Evolutionary conservation across 2,888 invertebrate genomes (phyloP).

Genomic region (Amitus sp.): DNA sequence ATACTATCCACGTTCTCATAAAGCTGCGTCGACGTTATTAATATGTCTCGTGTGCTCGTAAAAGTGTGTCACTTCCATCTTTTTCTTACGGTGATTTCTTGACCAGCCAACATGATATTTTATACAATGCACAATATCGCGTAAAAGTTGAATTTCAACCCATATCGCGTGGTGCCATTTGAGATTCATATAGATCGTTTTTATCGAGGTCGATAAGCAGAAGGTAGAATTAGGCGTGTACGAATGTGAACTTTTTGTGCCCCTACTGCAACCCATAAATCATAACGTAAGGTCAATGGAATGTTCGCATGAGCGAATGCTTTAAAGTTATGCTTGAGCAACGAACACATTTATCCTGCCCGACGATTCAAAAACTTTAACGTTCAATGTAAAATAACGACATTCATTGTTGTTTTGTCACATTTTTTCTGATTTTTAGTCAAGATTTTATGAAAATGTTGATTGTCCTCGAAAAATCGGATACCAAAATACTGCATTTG

Average conservation of each 20-base stretch:
- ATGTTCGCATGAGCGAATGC: conserved; percentile 36
- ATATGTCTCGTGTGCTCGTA: conserved; percentile 9
- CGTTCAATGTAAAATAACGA: conserved; percentile 28
- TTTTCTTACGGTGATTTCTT: conserved; percentile 4
- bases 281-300: conserved; percentile 39
- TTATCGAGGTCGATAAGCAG: conserved; percentile 20
- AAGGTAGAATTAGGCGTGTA: conserved; percentile 27
- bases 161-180: conserved; percentile 10
- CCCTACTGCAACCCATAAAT: conserved; percentile 28
- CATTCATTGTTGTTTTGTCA: conserved; percentile 24
- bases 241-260: conserved; percentile 42
- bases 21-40: conserved; percentile 7
- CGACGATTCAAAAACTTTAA: conserved; percentile 27
- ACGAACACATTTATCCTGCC: conserved; percentile 17
- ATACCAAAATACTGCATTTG: too few species aligned
- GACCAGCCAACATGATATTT: not conserved
- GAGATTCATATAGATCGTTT: conserved; percentile 15
- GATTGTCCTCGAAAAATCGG: not conserved
- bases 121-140: conserved; percentile 1
- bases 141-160: conserved; percentile 4
- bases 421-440: conserved; percentile 1
- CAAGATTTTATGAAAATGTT: not conserved
- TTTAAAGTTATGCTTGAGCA: conserved; percentile 37
- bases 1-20: conserved; percentile 2
- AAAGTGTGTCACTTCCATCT: conserved; percentile 1